Conservation (phyloP, 2,888 invertebrate genomes). For the Acleris laterana region DNA sequence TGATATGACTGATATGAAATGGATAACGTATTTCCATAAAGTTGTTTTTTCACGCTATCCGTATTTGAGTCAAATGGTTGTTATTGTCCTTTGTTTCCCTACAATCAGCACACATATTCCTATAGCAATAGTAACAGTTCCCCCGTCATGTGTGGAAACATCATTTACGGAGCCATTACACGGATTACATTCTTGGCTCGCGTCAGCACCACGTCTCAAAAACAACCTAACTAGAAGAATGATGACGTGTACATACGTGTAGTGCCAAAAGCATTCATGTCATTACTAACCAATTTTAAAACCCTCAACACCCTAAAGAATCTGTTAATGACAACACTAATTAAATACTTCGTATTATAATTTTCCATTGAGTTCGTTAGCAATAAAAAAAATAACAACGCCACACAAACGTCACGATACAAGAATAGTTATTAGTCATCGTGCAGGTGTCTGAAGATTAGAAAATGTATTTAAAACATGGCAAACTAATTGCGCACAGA, state of each 20-base stretch:
- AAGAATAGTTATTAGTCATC: slow-evolving; percentile 45
- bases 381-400: slow-evolving; percentile 47
- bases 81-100: slow-evolving; percentile 8
- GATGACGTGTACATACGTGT: slow-evolving; percentile 42
- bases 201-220: slow-evolving; percentile 48
- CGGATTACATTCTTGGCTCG: slow-evolving; percentile 73
- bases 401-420: slow-evolving; percentile 43
- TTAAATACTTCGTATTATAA: slow-evolving; percentile 50
- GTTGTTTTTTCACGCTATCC: background rate
- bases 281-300: slow-evolving; percentile 43
- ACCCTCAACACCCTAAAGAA: background rate
- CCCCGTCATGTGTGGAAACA: slow-evolving; percentile 52
- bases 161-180: slow-evolving; percentile 68
- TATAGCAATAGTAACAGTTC: slow-evolving; percentile 29
- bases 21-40: background rate
- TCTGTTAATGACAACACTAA: slow-evolving; percentile 43
- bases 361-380: slow-evolving; percentile 46
- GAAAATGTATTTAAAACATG: slow-evolving; percentile 22
- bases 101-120: slow-evolving; percentile 19
- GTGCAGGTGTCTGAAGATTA: slow-evolving; percentile 26
- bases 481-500: slow-evolving; percentile 27
- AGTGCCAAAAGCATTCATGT: slow-evolving; percentile 48
- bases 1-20: no score
- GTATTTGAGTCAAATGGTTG: background rate
- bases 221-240: slow-evolving; percentile 60